Evolutionary conservation across 2,113 vertebrate genomes (phyloP), one percentile per base, ranked within the genome.

Genomic region (Oncorhynchus tshawytscha): DNA sequence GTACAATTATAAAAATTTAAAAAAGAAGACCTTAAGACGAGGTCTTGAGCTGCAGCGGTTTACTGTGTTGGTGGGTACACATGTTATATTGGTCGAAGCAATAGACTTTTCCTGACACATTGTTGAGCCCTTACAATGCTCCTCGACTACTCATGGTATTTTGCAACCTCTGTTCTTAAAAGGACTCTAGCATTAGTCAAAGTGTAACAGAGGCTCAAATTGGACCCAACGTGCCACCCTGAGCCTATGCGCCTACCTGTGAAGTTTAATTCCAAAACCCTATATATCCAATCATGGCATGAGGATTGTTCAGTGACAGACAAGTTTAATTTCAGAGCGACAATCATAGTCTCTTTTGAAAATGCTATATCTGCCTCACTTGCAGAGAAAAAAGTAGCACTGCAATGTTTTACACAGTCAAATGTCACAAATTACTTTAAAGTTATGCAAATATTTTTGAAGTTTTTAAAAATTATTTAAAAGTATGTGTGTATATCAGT

Each of bases 61-160:
- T 15, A 57, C 51, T 27, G n/a, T 25, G n/a, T 4, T 24, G 25
- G 27, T 15, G 12, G 15, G 8, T 67, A 67, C 65, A 67, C 4
- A 15, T 13, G 13, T 27, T 25, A 3, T 25, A 67, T 5, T 57
- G 54, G 29, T 20, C 9, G 13, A 34, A 3, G 67, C 18, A 20
- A 9, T 27, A 6, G 71, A 64, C 91, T 77, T 90, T 90, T 90
- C 78, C 85, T 57, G 73, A 85, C 87, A 82, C 54, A 73, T 75
- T 76, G 67, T 81, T 48, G 31, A 60, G 76, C 57, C 0, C 70
- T 74, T 74, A 60, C 72, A 76, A 31, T 45, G 29, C 15, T 54
- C 16, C 49, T 54, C 49, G 49, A 4, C 49, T 5, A 54, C 15
- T 54, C 12, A 16, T 54, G 49, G 49, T 54, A 54, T 78, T 90